Evolutionary conservation across 2,113 vertebrate species (phyloP), one percentile per base, ranked within the genome.

Genomic region (Grus americana): DNA sequence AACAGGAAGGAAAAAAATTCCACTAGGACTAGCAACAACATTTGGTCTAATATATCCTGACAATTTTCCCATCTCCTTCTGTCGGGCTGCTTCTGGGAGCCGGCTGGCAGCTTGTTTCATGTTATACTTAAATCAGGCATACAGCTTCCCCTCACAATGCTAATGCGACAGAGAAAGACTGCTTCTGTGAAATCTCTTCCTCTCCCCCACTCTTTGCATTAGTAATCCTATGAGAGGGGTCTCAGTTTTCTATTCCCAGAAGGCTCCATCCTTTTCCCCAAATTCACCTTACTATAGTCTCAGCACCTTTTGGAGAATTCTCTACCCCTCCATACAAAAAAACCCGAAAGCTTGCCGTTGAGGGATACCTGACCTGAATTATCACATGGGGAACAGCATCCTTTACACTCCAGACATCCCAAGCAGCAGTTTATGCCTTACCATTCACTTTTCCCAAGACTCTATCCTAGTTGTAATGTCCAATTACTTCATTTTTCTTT

Each of bases 11-110:
- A 95, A 83, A 88, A 92, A 95, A 95, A 97, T 96, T 89, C 96
- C 96, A 93, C 95, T 65, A 94, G 92, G 96, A 96, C 80, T 87
- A 91, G 93, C 95, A 97, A 96, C 93, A 88, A 80, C 88, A 91
- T 94, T 94, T 90, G 89, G 96, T 93, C 96, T 97, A 97, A 97
- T 96, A 96, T 70, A 95, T 96, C 95, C 84, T 97, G 96, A 98
- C 97, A 98, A 98, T 95, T 96, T 97, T 93, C 96, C 94, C 95
- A 97, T 97, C 95, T 96, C 95, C 91, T 96, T 97, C 95, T 94
- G 93, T 93, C 16, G 58, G 65, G 95, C 71, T 86, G 57, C 96
- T 97, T 97, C 85, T 86, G 97, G 92, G 96, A 97, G 93, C 89
- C 15, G 72, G 88, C 54, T 96, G 96, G 96, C 96, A 97, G 96